Evolutionary conservation across 2,888 invertebrate species (phyloP).

Genomic region (Sphinx pinastri): DNA sequence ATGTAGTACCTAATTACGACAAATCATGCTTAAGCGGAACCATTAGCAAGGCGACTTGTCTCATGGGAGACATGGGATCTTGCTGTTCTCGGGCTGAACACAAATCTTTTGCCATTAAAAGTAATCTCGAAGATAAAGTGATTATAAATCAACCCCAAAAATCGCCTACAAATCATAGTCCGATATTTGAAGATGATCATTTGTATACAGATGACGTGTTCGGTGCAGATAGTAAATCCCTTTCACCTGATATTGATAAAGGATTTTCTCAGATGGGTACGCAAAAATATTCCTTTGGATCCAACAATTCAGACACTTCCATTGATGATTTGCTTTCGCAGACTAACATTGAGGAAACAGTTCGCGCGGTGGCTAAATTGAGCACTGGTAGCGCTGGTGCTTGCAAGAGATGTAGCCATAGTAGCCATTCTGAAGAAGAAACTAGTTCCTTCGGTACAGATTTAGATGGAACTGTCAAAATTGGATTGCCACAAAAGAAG

Average conservation of each 20-base stretch:
- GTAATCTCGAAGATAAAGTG: conserved; percentile 77
- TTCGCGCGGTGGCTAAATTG: conserved; percentile 77
- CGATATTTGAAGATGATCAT: conserved; percentile 85
- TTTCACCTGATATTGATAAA: conserved; percentile 84
- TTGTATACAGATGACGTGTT: conserved; percentile 85
- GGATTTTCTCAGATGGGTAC: conserved; percentile 68
- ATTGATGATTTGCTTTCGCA: conserved; percentile 85
- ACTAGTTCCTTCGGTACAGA: conserved; percentile 91
- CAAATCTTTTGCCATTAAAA: conserved; percentile 68
- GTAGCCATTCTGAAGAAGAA: conserved; percentile 89
- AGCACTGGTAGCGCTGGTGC: conserved; percentile 80
- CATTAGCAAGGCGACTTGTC: conserved; percentile 74
- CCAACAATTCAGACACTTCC: conserved; percentile 86
- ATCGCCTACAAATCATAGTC: conserved; percentile 85
- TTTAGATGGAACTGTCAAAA: conserved; percentile 91
- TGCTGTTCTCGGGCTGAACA: conserved; percentile 75
- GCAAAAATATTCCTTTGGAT: conserved; percentile 81
- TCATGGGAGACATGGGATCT: conserved; percentile 74
- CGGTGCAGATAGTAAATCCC: conserved; percentile 84
- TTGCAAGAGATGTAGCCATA: conserved; percentile 86
- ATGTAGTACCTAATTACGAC: conserved; percentile 75
- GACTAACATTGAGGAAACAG: conserved; percentile 84
- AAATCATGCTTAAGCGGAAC: conserved; percentile 78
- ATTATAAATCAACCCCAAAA: conserved; percentile 85
- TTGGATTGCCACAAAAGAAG: conserved; percentile 90